Conservation (phyloP, 2,113 vertebrate genomes). For the Aegithalos caudatus region DNA sequence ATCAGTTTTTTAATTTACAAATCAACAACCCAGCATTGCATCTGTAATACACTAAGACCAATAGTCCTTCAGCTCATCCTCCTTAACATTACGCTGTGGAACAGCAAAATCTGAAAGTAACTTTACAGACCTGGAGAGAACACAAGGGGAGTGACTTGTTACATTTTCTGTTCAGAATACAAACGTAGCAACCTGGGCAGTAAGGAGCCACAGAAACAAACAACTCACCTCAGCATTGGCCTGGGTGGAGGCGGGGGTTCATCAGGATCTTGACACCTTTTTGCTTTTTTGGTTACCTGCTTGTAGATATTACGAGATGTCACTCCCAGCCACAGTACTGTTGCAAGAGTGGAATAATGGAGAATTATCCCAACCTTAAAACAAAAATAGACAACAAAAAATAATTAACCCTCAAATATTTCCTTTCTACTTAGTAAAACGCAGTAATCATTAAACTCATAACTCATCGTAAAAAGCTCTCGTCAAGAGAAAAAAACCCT, state of each 20-base stretch:
- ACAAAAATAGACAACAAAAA: neutral
- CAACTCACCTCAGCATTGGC: slow-evolving; percentile 90
- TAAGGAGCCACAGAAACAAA: neutral
- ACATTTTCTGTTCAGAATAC: neutral
- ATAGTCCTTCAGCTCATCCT: neutral
- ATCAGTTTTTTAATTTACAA: neutral
- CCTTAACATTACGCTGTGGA: neutral
- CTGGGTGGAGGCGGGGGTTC: slow-evolving; percentile 91
- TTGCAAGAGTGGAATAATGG: slow-evolving; percentile 95
- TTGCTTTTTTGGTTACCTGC: slow-evolving; percentile 92
- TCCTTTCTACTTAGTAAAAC: neutral
- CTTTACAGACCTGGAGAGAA: neutral
- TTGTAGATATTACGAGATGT: slow-evolving; percentile 98
- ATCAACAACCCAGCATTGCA: neutral
- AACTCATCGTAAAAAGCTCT: neutral
- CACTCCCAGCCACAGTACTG: slow-evolving; percentile 92
- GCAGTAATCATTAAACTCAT: rapidly evolving
- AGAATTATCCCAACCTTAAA: slow-evolving; percentile 92
- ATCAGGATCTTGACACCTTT: slow-evolving; percentile 91
- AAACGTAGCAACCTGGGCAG: neutral
- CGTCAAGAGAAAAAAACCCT: neutral
- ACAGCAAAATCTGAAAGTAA: neutral
- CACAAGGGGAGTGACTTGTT: neutral
- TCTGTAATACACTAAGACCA: neutral
- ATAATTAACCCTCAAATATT: neutral